Evolutionary conservation across 2,797 vertebrate species (phyloP).

Genomic region (Erpetoichthys calabaricus): DNA sequence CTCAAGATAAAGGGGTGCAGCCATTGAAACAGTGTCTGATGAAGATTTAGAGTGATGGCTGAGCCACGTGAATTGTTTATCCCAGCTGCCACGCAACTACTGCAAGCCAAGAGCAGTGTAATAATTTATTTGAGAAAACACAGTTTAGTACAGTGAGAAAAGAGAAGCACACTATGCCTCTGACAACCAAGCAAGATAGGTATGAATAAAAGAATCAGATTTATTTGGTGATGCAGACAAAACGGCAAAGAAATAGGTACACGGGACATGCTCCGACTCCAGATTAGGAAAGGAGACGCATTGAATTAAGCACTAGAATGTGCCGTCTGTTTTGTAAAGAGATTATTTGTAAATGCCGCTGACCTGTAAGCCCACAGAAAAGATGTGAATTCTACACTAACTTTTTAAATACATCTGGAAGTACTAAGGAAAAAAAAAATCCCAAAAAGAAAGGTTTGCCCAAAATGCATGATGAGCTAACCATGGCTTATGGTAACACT

Average conservation of each 20-base stretch:
- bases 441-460: too few species aligned
- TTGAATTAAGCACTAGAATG: conserved; percentile 1
- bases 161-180: conserved; percentile 20
- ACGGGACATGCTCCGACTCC: conserved; percentile 1
- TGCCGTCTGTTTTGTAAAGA: conserved; percentile 2
- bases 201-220: conserved; percentile 30
- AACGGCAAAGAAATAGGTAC: conserved; percentile 6
- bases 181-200: conserved; percentile 25
- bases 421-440: too few species aligned
- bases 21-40: conserved; percentile 23
- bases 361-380: background rate
- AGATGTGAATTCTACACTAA: background rate
- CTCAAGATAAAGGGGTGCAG: conserved; percentile 31
- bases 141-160: conserved; percentile 29
- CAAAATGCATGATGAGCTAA: too few species aligned
- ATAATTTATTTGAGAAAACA: conserved; percentile 39
- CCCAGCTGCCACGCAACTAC: conserved; percentile 25
- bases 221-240: conserved; percentile 24
- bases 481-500: too few species aligned
- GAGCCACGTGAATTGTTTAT: conserved; percentile 29
- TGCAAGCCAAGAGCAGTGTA: conserved; percentile 24
- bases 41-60: conserved; percentile 35
- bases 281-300: background rate
- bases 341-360: conserved; percentile 2
- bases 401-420: background rate